Evolutionary conservation across 1,140 invertebrate genomes (phyloP).

Genomic region (Conus betulinus): DNA sequence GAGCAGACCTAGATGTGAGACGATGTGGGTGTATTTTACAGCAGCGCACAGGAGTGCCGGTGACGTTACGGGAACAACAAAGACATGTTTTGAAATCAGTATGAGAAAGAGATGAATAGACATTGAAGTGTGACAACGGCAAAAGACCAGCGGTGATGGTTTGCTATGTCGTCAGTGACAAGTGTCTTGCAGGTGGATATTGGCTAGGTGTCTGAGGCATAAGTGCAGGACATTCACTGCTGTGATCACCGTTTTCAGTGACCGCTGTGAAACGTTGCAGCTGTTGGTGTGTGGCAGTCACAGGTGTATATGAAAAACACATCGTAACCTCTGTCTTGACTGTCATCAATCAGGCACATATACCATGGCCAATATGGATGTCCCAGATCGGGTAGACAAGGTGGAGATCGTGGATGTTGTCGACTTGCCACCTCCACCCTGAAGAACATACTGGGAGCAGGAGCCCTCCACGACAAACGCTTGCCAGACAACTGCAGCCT

Average conservation of each 20-base stretch:
- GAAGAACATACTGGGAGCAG: not conserved
- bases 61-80: too few relatives aligned
- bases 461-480: not conserved
- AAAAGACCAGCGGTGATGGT: not conserved
- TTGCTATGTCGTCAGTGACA: not conserved
- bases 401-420: not conserved
- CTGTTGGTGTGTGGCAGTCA: not conserved
- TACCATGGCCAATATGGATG: not conserved
- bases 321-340: not conserved
- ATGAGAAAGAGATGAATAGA: not conserved
- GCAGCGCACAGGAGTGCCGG: too few relatives aligned
- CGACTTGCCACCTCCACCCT: slow-evolving; percentile 7
- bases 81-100: too few relatives aligned
- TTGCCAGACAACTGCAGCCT: not conserved
- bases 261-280: not conserved
- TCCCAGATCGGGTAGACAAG: slow-evolving; percentile 22
- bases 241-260: not conserved
- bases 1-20: too few relatives aligned
- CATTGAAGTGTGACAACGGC: not conserved
- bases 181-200: not conserved
- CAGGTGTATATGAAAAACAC: not conserved
- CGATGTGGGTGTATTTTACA: too few relatives aligned
- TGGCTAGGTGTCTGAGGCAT: not conserved
- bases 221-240: not conserved
- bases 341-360: not conserved